A percentile compares a stretch with the other conserved stretches of the same genome.
Conservation (phyloP, 2,797 vertebrate genomes). For the Anas acuta region DNA sequence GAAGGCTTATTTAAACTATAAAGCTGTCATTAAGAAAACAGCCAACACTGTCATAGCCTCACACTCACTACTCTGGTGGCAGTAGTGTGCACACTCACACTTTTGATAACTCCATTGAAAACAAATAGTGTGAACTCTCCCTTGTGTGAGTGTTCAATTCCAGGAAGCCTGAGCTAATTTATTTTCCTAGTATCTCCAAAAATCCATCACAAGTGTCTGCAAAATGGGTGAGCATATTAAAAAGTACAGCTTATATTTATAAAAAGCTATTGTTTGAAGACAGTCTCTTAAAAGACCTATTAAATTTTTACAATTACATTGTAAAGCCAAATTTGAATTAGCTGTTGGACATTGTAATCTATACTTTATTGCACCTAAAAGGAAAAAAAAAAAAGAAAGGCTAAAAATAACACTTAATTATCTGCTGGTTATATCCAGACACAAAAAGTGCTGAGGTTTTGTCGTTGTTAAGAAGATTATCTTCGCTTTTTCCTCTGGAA, state of each 20-base stretch:
- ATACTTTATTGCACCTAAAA: slow-evolving; percentile 33
- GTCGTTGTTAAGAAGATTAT: slow-evolving; percentile 80
- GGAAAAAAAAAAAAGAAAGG: neutral
- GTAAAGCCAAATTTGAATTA: slow-evolving; percentile 6
- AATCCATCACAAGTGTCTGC: neutral
- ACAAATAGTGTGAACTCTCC: neutral
- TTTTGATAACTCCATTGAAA: neutral
- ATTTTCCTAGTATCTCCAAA: neutral
- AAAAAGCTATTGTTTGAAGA: neutral
- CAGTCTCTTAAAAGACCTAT: neutral
- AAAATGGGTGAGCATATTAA: neutral
- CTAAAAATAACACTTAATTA: slow-evolving; percentile 67
- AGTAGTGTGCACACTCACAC: neutral
- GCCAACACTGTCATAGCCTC: neutral
- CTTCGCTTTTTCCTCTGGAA: slow-evolving; percentile 71
- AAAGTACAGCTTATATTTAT: neutral
- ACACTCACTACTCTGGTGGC: neutral
- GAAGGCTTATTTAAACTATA: neutral
- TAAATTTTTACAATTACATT: neutral
- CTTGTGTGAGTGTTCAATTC: neutral
- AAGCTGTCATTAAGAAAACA: neutral
- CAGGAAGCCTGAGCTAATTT: neutral
- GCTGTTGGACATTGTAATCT: neutral
- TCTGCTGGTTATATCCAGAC: slow-evolving; percentile 72
- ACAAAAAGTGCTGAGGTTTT: slow-evolving; percentile 72